Base-by-base conservation (phyloP, 2,113 vertebrate species). In the Mesoclemmys tuberculata region DNA sequence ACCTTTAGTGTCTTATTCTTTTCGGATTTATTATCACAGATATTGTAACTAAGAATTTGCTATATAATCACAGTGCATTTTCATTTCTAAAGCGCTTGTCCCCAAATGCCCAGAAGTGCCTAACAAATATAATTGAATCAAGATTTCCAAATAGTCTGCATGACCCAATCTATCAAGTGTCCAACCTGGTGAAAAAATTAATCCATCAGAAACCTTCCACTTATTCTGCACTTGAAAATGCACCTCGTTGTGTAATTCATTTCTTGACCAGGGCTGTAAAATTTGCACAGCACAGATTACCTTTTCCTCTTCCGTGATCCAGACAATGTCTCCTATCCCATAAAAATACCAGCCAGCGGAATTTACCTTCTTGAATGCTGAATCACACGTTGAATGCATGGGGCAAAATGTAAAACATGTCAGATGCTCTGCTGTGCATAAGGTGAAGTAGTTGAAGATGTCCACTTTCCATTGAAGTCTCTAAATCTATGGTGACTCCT, bases 11-110 rank as follows among this genome's bases (percentile, higher is more conserved):
- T 79, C 31, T 78, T 13, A 1, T 74, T 94, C 54, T 46, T 51
- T 2, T 38, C 19, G 58, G 31, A 81, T 35, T 46, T 64, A 48
- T 38, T 55, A 6, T 2, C 29, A 79, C 31, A 82, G 46, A 21
- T 92, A 35, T 82, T 81, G 54, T 49, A 26, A 80, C 14, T 93
- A 90, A 90, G 46, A 3, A 61, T 84, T 84, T 85, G 64, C 29
- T 78, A 29, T 49, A 93, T 71, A 71, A 16, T 21, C 22, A 71
- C 89, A 92, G 85, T 38, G 12, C 4, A 86, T 9, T 61, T 88
- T 5, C 1, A 85, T 89, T 93, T 93, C 80, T 89, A 46, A 83
- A 31, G 71, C 54, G 58, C 81, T 77, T 10, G 2, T 2, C 4
- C 18, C 88, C 81, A 58, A 0, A 26, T 6, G 24, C 16, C 51